Conservation (phyloP, 2,888 invertebrate species). For the Choristoneura rosaceana region DNA sequence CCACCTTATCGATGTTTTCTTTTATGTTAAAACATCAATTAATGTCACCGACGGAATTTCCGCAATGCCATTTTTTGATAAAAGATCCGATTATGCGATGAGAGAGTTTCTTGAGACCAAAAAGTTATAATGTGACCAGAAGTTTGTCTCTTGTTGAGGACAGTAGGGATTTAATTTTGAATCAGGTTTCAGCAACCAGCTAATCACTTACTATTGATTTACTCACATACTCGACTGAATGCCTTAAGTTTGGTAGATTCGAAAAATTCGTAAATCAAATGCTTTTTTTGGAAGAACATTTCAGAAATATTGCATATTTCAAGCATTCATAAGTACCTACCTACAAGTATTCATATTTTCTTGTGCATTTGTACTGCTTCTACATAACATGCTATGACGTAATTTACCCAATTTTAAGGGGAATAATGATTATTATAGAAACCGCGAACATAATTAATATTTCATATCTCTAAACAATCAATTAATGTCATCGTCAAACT, state of each 20-base stretch:
- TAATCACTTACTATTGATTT: no score
- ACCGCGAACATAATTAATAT: background rate
- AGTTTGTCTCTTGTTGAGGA: background rate
- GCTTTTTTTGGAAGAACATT: no score
- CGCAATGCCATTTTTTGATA: background rate
- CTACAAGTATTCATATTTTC: no score
- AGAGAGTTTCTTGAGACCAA: background rate
- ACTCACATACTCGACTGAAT: no score
- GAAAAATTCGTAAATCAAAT: no score
- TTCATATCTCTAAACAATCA: background rate
- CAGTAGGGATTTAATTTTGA: no score
- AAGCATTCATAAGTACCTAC: no score
- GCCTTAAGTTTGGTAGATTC: no score
- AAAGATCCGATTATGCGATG: background rate
- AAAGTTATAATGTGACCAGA: background rate
- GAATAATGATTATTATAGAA: background rate
- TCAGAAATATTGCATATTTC: no score
- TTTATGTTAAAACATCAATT: conserved; percentile 4
- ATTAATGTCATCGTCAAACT: background rate
- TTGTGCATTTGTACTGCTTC: no score
- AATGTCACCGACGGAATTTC: conserved; percentile 3
- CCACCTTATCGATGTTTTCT: conserved; percentile 27
- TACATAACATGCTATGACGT: background rate
- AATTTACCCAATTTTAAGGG: background rate
- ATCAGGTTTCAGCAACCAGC: no score